Evolutionary conservation across 2,888 invertebrate genomes (phyloP), one percentile per base, ranked within the genome.

Genomic region (Aleiodes leptofemur): DNA sequence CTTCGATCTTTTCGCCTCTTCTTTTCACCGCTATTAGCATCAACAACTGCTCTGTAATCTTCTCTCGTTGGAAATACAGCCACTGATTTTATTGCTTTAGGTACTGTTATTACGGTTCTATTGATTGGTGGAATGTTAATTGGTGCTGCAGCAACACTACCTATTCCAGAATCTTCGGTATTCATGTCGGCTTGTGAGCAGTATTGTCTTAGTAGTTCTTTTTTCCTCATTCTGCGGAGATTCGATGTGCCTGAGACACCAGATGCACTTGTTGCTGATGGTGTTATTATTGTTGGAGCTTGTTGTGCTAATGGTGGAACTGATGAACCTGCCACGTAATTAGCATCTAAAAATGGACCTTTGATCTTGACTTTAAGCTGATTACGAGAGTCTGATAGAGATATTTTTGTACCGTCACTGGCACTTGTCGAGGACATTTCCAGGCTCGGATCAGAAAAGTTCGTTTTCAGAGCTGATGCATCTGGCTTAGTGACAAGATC

Each of bases 281-380:
- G 88, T 1, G 88, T 82, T 34, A 87, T 85, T 9, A 88, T 84
- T 3, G 86, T 83, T 1, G 88, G 88, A 0, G 86, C 85, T 79
- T 92, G 92, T 56, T 91, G 92, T 0, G 91, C 92, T n/a, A 92
- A 89, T 4, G 93, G 91, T 61, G 92, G 90, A 0, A 91, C 91
- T 0, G 92, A 91, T 72, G 93, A 92, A 2, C 94, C 91, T 51
- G 94, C 84, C 6, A 85, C 90, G 76, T 91, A 95, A 86, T 95
- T 96, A 0, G 91, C 93, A 83, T 96, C 96, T 77, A 96, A 92
- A 83, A 95, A 94, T 0, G 97, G 97, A 3, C 96, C 97, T 88
- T 97, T 97, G 78, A 97, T 97, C 90, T 97, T 97, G 0, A 97
- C 94, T 87, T 97, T 97, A 4, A 97, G 90, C 86, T 96, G 96